Base-by-base conservation (phyloP, 2,113 vertebrate genomes). In the Camelus bactrianus region DNA sequence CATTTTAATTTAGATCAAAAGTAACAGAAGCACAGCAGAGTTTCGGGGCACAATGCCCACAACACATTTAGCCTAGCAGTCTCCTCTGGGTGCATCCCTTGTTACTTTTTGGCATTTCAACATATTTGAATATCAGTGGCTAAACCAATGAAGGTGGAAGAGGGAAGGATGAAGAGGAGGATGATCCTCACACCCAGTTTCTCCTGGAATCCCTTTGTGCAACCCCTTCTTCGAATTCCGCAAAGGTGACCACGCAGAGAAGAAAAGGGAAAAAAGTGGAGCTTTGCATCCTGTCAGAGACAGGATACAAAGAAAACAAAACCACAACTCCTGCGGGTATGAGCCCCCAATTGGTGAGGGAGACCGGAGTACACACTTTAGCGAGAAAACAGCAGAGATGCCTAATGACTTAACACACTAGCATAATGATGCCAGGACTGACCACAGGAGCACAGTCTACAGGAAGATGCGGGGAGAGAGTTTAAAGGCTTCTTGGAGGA, bases 1-100 rank as follows among this genome's bases (percentile, higher is more conserved):
- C 52, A 35, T 72, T 90, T 90, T 70, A 60, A 88, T 52, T 67
- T 70, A 92, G 28, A 54, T 86, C 16, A 69, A 89, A 48, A 81
- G 35, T 9, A 79, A 73, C 15, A 93, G 48, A 91, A 50, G 62
- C 50, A 38, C 20, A 72, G 65, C n/a, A 62, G 62, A 58, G n/a
- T n/a, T 19, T 60, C 22, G 35, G 5, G 35, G 8, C n/a, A 79
- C 0, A 42, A 54, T 14, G 67, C 28, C 50, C 52, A 81, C 4
- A 26, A 13, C 1, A 0, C 8, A 26, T 52, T 50, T n/a, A 67
- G 24, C n/a, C 62, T 38, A 54, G 20, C 15, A 70, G 52, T 13
- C 72, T 38, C 69, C 67, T 85, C 15, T 9, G 28, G 19, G 8
- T 26, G 26, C 1, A 6, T 12, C 8, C 6, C 16, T 32, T 91